phyloP scores from a whole-genome alignment of 2,888 invertebrate species.

The Microplitis deprimator region DNA sequence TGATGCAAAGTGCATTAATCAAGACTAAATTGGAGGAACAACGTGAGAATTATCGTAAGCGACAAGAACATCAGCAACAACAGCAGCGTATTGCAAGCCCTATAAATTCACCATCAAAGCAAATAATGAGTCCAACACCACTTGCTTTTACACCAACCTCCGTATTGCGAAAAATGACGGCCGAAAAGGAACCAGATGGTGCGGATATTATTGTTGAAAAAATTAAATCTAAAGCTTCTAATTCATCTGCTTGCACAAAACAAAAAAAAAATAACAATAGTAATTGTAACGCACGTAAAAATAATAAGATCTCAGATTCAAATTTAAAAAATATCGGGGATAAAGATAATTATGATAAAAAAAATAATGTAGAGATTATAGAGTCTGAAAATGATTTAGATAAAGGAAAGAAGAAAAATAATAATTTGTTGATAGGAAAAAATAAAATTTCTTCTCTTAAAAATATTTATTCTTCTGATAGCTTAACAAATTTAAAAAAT shows the following conservation, averaged over 20 bases:
- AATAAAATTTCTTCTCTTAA: not conserved
- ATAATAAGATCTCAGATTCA: not conserved
- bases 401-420: not conserved
- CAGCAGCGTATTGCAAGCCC: constrained; percentile 63
- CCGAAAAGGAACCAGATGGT: constrained; percentile 84
- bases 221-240: constrained; percentile 52
- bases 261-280: constrained; percentile 32
- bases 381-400: not conserved
- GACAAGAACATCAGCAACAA: constrained; percentile 77
- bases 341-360: constrained; percentile 38
- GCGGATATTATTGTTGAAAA: constrained; percentile 63
- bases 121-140: constrained; percentile 78
- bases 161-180: constrained; percentile 94
- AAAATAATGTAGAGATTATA: constrained; percentile 38
- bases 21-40: constrained; percentile 93
- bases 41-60: constrained; percentile 85
- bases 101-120: constrained; percentile 71
- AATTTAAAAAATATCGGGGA: constrained; percentile 16
- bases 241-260: constrained; percentile 8
- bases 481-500: not conserved
- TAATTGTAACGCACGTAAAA: constrained; percentile 34
- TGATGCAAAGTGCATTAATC: constrained; percentile 88
- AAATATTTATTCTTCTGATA: not conserved
- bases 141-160: constrained; percentile 94
- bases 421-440: not conserved